phyloP scores from a whole-genome alignment of 2,797 vertebrate species.

The Enteromius mattozi region DNA sequence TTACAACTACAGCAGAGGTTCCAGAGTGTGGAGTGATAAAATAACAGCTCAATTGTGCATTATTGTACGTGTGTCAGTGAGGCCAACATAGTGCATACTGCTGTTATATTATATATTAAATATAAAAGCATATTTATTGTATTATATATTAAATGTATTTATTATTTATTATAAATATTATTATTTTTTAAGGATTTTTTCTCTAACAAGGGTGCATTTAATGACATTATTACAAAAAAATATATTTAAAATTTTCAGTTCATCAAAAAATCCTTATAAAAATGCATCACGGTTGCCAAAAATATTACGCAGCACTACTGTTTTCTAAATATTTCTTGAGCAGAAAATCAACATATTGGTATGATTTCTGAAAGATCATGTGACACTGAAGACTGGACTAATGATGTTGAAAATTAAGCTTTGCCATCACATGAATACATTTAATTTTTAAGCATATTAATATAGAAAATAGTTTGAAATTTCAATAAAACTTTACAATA shows the following conservation, averaged over 20 bases:
- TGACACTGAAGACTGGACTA: neutral
- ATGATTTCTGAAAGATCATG: neutral
- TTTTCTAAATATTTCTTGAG: neutral
- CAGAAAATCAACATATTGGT: neutral
- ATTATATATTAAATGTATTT: neutral
- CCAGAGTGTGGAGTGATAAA: constrained; percentile 10
- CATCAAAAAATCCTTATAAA: neutral
- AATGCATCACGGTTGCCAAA: neutral
- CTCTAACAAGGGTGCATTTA: neutral
- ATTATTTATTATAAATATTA: too few species aligned
- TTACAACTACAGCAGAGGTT: neutral
- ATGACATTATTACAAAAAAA: neutral
- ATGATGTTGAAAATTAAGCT: neutral
- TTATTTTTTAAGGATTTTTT: too few species aligned
- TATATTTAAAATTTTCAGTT: neutral
- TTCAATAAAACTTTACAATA: neutral
- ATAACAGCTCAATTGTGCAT: constrained; percentile 5
- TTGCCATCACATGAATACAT: neutral
- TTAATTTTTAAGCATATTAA: neutral
- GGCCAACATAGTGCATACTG: neutral
- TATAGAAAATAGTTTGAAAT: neutral
- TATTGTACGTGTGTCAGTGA: neutral
- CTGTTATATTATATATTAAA: neutral
- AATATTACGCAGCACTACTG: neutral
- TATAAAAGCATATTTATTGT: neutral